Conservation (phyloP, 2,888 invertebrate genomes). For the Argynnis bischoffii region DNA sequence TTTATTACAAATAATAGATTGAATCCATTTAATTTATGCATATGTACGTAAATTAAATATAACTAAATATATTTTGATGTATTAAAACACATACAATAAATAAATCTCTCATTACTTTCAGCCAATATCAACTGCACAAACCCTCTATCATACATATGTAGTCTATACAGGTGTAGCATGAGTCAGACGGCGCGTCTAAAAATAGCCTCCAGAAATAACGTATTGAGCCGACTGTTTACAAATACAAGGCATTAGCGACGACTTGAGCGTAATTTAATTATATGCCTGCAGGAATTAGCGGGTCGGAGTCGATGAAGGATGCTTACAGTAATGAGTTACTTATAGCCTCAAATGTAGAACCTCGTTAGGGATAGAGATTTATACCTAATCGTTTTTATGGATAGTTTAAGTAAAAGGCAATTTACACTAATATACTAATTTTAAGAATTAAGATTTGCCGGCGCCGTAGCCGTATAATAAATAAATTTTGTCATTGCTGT, state of each 20-base stretch:
- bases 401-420: not conserved
- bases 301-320: constrained; percentile 26
- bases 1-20: too few species aligned
- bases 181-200: constrained; percentile 42
- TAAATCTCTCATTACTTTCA: not conserved
- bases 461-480: too few species aligned
- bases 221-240: constrained; percentile 44
- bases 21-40: too few species aligned
- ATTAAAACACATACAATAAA: not conserved
- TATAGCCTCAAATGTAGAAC: not conserved
- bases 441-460: too few species aligned
- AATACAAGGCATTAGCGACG: constrained; percentile 45
- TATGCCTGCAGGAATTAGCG: constrained; percentile 53
- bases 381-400: not conserved
- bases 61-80: too few species aligned
- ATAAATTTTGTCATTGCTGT: too few species aligned
- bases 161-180: constrained; percentile 30
- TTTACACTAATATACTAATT: too few species aligned
- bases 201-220: constrained; percentile 40
- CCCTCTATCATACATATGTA: constrained; percentile 9
- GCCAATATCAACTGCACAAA: not conserved
- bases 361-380: not conserved
- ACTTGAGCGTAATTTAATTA: constrained; percentile 57
- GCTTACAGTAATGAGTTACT: constrained; percentile 17
- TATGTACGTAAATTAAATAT: too few species aligned